Percentiles rank a stretch among this genome's conserved stretches.
These are phyloP conservation scores for Paradisaea rubra DNA, from an alignment of 2,113 vertebrate species.

Conservation along the genomic window DNA sequence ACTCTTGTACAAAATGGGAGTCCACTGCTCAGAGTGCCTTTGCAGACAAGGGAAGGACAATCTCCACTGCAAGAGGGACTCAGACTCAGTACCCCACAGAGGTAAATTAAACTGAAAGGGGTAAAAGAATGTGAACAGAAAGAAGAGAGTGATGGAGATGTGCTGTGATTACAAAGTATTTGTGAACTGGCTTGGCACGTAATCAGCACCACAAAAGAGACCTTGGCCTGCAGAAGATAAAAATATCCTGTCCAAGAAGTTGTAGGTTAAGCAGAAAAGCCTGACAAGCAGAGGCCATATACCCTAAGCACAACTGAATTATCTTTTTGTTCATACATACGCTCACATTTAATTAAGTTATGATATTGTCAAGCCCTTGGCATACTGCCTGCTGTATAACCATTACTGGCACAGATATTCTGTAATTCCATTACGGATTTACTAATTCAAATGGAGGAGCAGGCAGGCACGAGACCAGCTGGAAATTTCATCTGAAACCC, in stretches of 20 bases:
- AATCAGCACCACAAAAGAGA: not conserved
- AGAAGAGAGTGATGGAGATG: not conserved
- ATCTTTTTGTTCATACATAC: not conserved
- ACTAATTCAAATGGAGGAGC: not conserved
- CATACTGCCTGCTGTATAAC: conserved; percentile 17
- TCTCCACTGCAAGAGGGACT: not conserved
- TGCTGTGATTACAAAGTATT: not conserved
- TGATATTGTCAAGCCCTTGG: conserved; percentile 22
- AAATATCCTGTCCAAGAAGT: not conserved
- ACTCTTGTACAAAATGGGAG: not conserved
- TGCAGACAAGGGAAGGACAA: not conserved
- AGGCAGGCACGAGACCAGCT: not conserved
- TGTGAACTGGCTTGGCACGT: not conserved
- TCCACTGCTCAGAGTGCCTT: not conserved
- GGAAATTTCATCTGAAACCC: conserved; percentile 3
- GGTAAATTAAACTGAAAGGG: not conserved
- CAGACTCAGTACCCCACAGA: not conserved
- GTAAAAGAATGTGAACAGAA: not conserved
- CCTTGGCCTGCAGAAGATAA: not conserved
- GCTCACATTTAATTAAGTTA: conserved; percentile 17
- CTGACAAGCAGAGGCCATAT: not conserved
- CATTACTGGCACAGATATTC: not conserved
- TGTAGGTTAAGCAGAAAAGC: not conserved
- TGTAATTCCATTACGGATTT: conserved; percentile 13
- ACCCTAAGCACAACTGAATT: conserved; percentile 1